Conservation (phyloP, 2,888 invertebrate species). For the Teleogryllus oceanicus region DNA sequence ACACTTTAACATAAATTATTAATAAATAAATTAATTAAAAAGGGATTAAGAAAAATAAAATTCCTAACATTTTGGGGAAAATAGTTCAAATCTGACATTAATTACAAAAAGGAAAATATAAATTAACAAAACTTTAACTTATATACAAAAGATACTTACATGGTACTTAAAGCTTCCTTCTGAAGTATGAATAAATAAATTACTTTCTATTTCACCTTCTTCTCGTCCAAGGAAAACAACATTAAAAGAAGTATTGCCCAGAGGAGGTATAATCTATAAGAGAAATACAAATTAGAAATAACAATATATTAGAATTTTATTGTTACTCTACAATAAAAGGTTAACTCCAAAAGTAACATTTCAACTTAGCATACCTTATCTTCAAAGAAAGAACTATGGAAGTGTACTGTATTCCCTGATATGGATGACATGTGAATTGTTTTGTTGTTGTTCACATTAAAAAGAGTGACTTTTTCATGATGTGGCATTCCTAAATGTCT, state of each 20-base stretch:
- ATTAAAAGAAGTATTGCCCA: constrained; percentile 90
- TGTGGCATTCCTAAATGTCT: constrained; percentile 85
- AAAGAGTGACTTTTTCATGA: constrained; percentile 78
- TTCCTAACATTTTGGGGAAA: too few relatives aligned
- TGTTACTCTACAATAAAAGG: background rate
- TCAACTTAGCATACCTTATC: constrained; percentile 68
- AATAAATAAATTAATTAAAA: too few relatives aligned
- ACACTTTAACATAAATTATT: too few relatives aligned
- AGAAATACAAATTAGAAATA: constrained; percentile 35
- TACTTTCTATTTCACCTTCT: constrained; percentile 82
- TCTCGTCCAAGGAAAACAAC: constrained; percentile 92
- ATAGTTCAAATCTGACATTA: too few relatives aligned
- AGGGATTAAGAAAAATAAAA: too few relatives aligned
- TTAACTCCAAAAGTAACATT: constrained; percentile 12
- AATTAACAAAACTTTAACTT: too few relatives aligned
- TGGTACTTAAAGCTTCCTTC: constrained; percentile 85
- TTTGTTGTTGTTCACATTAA: constrained; percentile 80
- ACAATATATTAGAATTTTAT: constrained; percentile 23
- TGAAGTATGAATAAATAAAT: constrained; percentile 90
- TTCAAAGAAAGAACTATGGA: constrained; percentile 96
- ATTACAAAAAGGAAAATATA: too few relatives aligned
- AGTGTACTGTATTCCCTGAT: constrained; percentile 89
- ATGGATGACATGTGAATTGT: constrained; percentile 90
- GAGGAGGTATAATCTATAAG: constrained; percentile 77
- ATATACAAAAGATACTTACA: constrained; percentile 50